phyloP scores from a whole-genome alignment of 2,797 vertebrate species.

The Morus bassanus region DNA sequence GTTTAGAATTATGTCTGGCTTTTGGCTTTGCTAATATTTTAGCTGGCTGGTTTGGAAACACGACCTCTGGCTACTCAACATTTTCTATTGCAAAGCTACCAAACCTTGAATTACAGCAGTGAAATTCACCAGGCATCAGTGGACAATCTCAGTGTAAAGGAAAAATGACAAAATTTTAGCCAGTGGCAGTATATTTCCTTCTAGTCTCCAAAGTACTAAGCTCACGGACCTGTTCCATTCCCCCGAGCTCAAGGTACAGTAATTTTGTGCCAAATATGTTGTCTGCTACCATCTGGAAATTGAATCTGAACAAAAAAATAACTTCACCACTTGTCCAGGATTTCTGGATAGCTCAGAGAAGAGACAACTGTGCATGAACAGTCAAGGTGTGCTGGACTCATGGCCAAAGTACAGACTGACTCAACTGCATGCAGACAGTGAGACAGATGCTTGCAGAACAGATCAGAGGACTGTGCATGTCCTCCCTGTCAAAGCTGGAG shows the following conservation, averaged over 20 bases:
- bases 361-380: background rate
- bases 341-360: background rate
- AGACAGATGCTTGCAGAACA: accelerated
- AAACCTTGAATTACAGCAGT: background rate
- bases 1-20: background rate
- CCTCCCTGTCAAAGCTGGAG: background rate
- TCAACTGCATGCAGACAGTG: accelerated
- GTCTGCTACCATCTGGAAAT: background rate
- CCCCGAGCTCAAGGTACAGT: background rate
- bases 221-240: background rate
- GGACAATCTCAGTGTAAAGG: background rate
- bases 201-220: background rate
- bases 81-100: background rate
- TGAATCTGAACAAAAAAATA: background rate
- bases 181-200: background rate
- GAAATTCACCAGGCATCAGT: background rate
- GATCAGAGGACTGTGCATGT: background rate
- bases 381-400: background rate
- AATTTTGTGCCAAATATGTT: background rate
- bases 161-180: background rate
- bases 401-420: background rate
- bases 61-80: background rate
- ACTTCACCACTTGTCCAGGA: background rate
- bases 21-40: background rate
- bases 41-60: background rate